These are phyloP conservation scores for Triplophysa bombifrons DNA, from an alignment of 2,797 vertebrate species.

Conservation along the genomic window DNA sequence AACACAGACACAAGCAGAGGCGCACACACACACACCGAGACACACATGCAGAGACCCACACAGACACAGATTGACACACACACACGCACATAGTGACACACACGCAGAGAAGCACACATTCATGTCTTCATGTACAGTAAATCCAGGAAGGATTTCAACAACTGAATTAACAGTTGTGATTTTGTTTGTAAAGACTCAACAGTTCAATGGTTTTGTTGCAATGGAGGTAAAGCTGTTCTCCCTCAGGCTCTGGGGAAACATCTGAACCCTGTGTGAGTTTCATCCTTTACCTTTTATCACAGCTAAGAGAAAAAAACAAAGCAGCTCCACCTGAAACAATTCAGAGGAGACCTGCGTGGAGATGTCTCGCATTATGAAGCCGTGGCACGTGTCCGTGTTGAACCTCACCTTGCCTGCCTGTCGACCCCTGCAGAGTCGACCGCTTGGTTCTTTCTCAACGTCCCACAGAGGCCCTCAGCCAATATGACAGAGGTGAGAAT, in stretches of 20 bases:
- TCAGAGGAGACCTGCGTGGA: constrained; percentile 8
- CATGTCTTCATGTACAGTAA: not conserved
- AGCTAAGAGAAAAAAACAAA: constrained; percentile 20
- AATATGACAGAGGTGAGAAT: constrained; percentile 15
- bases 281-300: constrained; percentile 6
- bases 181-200: not conserved
- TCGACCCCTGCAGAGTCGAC: constrained; percentile 1
- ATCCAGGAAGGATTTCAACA: not conserved
- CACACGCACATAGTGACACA: too few species aligned
- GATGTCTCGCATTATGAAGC: not conserved
- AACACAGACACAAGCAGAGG: too few species aligned
- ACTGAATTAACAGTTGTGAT: not conserved
- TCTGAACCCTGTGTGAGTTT: constrained; percentile 25
- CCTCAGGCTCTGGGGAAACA: constrained; percentile 14
- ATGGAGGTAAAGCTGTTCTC: constrained; percentile 2
- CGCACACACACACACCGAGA: too few species aligned
- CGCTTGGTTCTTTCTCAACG: not conserved
- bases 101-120: too few species aligned
- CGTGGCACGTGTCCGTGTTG: not conserved
- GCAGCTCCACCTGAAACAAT: not conserved
- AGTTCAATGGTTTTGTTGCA: constrained; percentile 10
- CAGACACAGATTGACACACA: too few species aligned
- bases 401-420: not conserved
- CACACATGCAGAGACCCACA: too few species aligned
- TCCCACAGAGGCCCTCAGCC: constrained; percentile 24